These are phyloP conservation scores for Temnothorax unifasciatus DNA, from an alignment of 2,888 invertebrate species.

Conservation along the genomic window DNA sequence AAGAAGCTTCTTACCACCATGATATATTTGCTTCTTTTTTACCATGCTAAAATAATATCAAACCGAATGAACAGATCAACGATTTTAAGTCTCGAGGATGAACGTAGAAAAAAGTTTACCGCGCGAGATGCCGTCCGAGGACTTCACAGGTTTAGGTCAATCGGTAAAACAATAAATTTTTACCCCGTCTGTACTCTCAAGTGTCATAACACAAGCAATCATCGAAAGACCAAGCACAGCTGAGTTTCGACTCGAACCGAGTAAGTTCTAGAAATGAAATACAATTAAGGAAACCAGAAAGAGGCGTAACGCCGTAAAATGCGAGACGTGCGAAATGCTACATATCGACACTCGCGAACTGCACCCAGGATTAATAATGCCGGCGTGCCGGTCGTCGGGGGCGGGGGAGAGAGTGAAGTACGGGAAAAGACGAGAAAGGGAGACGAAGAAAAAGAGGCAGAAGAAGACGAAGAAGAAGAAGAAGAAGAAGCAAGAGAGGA, in stretches of 20 bases:
- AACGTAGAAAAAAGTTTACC: not conserved
- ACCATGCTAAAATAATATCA: not conserved
- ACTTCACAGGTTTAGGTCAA: not conserved
- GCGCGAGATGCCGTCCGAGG: not conserved
- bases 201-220: not conserved
- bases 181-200: not conserved
- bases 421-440: slow-evolving; percentile 37
- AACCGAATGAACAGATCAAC: not conserved
- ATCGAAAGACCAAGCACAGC: not conserved
- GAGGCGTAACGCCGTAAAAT: slow-evolving; percentile 73
- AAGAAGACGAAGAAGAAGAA: slow-evolving; percentile 65
- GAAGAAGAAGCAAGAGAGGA: slow-evolving; percentile 63
- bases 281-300: slow-evolving; percentile 74
- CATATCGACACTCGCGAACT: slow-evolving; percentile 68
- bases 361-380: slow-evolving; percentile 73
- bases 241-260: slow-evolving; percentile 44
- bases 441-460: slow-evolving; percentile 58
- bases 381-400: slow-evolving; percentile 44
- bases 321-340: slow-evolving; percentile 68
- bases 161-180: not conserved
- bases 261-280: slow-evolving; percentile 59
- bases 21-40: slow-evolving; percentile 1
- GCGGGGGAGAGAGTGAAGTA: slow-evolving; percentile 48
- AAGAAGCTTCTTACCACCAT: not conserved
- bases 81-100: not conserved